Conservation (phyloP, 1,140 invertebrate genomes). For the Olivierus martensii region DNA sequence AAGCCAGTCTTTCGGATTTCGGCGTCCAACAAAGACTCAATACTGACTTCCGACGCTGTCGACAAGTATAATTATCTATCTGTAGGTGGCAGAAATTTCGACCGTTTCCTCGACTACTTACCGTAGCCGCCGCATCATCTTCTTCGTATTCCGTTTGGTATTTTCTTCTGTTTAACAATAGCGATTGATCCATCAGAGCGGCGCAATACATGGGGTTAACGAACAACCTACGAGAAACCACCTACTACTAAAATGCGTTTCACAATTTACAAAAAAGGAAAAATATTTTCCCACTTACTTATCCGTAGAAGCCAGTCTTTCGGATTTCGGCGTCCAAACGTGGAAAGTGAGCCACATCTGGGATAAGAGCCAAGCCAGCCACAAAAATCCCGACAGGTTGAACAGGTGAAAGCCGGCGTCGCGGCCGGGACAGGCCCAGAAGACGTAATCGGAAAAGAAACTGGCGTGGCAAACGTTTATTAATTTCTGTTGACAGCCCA, state of each 20-base stretch:
- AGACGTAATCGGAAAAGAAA: conserved; percentile 68
- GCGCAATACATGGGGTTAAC: conserved; percentile 90
- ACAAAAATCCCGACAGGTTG: background rate
- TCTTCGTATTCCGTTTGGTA: conserved; percentile 87
- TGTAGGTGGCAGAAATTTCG: no score
- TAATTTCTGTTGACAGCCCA: conserved; percentile 64
- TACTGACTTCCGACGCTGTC: background rate
- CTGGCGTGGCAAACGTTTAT: conserved; percentile 74
- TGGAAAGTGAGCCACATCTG: conserved; percentile 93
- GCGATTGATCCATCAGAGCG: conserved; percentile 85
- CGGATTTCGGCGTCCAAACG: conserved; percentile 93
- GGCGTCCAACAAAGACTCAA: conserved; percentile 55
- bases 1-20: conserved; percentile 87
- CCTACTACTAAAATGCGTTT: background rate
- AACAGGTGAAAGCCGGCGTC: conserved; percentile 36
- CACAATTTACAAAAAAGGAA: background rate
- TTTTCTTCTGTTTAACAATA: conserved; percentile 81
- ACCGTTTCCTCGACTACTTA: no score
- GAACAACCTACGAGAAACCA: conserved; percentile 48
- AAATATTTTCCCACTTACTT: no score
- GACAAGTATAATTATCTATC: background rate
- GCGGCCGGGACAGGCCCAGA: conserved; percentile 63
- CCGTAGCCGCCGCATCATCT: no score
- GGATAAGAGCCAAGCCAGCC: conserved; percentile 60
- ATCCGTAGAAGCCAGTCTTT: conserved; percentile 88